phyloP scores from a whole-genome alignment of 2,888 invertebrate species.

The Agrochola circellaris region DNA sequence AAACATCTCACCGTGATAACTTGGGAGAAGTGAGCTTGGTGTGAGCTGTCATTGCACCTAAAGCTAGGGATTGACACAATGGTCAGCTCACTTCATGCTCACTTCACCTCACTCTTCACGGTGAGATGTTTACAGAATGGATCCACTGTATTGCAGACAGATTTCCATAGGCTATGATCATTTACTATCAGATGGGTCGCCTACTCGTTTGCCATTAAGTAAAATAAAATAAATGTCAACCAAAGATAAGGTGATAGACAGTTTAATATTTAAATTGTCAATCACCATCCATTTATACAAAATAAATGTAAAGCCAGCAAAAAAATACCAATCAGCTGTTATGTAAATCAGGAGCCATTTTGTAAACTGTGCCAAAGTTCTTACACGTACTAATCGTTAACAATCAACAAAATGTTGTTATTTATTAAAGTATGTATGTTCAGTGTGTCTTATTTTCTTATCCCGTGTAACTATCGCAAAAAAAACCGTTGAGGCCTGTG shows the following conservation, averaged over 20 bases:
- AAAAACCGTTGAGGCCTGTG: no score
- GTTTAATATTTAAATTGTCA: neutral
- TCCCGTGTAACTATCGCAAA: no score
- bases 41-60: no score
- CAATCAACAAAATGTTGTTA: slow-evolving; percentile 23
- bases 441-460: slow-evolving; percentile 4
- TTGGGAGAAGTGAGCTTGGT: no score
- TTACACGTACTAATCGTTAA: neutral
- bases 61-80: no score
- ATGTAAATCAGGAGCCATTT: slow-evolving; percentile 19
- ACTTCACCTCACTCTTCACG: no score
- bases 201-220: neutral
- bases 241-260: neutral
- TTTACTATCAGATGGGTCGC: neutral
- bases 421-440: slow-evolving; percentile 34
- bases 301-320: neutral
- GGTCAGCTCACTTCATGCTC: no score
- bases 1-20: no score
- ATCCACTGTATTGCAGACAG: no score
- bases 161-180: neutral
- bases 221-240: neutral
- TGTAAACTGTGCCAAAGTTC: slow-evolving; percentile 32
- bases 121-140: no score
- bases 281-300: no score
- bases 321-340: neutral